Conservation (phyloP, 2,888 invertebrate species). For the Leptogaster cylindrica region DNA sequence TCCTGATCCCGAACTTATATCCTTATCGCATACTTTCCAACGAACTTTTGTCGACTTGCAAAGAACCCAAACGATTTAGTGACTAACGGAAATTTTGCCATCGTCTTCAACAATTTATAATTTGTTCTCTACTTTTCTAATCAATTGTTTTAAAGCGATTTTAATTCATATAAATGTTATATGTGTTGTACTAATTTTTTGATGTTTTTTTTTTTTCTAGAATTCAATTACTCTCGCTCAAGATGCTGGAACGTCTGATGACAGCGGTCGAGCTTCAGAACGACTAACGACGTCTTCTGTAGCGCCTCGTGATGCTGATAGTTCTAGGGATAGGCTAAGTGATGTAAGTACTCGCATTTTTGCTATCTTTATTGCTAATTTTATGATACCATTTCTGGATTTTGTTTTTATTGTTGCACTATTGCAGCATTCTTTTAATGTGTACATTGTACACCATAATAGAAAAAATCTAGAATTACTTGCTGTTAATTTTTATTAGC, state of each 20-base stretch:
- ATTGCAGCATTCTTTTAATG: too few relatives aligned
- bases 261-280: conserved; percentile 83
- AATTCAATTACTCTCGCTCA: conserved; percentile 72
- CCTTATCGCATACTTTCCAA: too few relatives aligned
- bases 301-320: conserved; percentile 79
- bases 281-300: conserved; percentile 78
- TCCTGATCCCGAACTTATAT: too few relatives aligned
- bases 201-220: conserved; percentile 63
- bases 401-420: too few relatives aligned
- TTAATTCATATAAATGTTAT: too few relatives aligned
- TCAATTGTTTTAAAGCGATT: too few relatives aligned
- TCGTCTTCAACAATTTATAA: neutral
- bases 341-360: conserved; percentile 69
- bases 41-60: too few relatives aligned
- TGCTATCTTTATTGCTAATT: conserved; percentile 30
- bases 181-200: too few relatives aligned
- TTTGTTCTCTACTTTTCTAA: neutral
- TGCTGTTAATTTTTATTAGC: too few relatives aligned
- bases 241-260: conserved; percentile 84
- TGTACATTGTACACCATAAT: too few relatives aligned
- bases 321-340: conserved; percentile 81
- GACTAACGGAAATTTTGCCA: neutral
- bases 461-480: too few relatives aligned
- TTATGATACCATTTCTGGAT: neutral
- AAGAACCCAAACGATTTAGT: neutral